Base-by-base conservation (phyloP, 37 sponge, comb jelly and placozoan genomes). In the Aplysina aerophoba region DNA sequence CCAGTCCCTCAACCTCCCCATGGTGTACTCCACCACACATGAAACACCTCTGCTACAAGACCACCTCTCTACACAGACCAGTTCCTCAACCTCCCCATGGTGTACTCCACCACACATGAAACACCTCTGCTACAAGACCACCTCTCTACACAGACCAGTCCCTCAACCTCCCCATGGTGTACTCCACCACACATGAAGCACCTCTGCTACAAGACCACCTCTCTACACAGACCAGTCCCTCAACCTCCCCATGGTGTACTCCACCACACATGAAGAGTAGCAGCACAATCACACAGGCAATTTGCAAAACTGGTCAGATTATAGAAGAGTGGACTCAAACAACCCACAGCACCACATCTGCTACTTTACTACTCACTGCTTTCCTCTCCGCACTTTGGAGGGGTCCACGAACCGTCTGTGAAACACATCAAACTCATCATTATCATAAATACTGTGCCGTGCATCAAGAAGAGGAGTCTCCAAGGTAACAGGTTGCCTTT, bases 341-440 rank as follows among this genome's bases (percentile, higher is more conserved):
- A 62, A 11, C 64, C 11, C 64, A 2, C 64, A 62, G 4, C 27
- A 62, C 64, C 4, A 62, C 11, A 62, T 15, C 39, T 34, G 35
- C 30, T 19, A 21, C 5, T 73, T 21, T 15, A 57, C 20, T 19
- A 22, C 67, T 64, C 59, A 94, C 94, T 80, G 90, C 54, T 94
- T 94, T 41, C 94, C 94, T 55, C 85, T 80, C 25, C 85, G 88
- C 24, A 94, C 84, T 81, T 84, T 77, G 3, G 83, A 80, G 40
- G 88, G 34, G 68, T 94, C 91, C 28, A 94, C 82, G 38, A 86
- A 80, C 31, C 28, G 44, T 60, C 80, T 86, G 13, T 56, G 79
- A 57, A 94, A 90, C 62, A 94, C 81, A 86, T 94, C 94, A 86
- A 94, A 94, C 71, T 88, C 89, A 72, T 94, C 94, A 66, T 78